Evolutionary conservation across 1,140 invertebrate genomes (phyloP), one percentile per base, ranked within the genome.

Genomic region (Daktulosphaira vitifoliae): DNA sequence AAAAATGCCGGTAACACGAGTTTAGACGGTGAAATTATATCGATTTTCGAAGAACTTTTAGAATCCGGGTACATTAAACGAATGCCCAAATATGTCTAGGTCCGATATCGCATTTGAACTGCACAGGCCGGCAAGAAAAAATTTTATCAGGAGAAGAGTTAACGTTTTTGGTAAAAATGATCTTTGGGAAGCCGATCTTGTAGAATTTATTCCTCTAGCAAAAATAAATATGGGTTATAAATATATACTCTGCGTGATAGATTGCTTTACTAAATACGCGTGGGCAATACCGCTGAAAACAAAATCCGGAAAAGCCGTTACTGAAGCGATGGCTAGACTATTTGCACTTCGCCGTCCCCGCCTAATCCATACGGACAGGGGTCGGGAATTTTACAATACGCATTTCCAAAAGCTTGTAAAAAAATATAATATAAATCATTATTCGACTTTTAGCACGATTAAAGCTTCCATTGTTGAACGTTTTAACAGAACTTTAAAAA

Each of bases 161-260:
- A 44, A 62, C 39, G 26, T 69, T 13, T 65, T 65, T 16, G 59
- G 68, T n/a, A 56, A 66, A 20, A 29, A 67, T 56, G 65, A 71
- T 68, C 39, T 69, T 9, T 68, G 59, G 65, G 66, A 68, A 48
- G 66, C 64, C 6, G 70, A 71, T 62, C 46, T 70, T 6, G 56
- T 71, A 11, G 69, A 70, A 29, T 73, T 77, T 72, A 68, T 68
- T 42, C 66, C 59, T 1, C 73, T 72, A 69, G 65, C 68, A 20
- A 68, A 67, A 68, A 23, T 69, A 38, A 79, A 80, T 72, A 69
- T 71, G 39, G 71, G 72, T 25, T 74, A 70, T 68, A 74, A 73
- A 65, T 80, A 76, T 68, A 69, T 80, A 26, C 67, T 80, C 52
- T 74, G 71, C 18, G 71, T 77, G 4, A 79, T 80, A 62, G 75